Evolutionary conservation across 2,113 vertebrate genomes (phyloP).

Genomic region (Hyperoodon ampullatus): DNA sequence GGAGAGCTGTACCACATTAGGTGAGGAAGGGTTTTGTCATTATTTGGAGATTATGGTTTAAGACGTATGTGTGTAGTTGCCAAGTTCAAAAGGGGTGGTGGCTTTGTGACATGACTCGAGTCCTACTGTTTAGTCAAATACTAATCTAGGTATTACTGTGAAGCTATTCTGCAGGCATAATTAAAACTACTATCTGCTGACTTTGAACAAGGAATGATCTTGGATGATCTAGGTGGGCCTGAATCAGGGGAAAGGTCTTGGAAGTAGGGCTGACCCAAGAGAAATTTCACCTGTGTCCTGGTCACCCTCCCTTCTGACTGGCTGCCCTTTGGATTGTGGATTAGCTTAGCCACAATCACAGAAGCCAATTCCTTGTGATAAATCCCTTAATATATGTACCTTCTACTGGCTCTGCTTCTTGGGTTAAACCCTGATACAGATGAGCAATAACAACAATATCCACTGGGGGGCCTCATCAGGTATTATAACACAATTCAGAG

Average conservation of each 20-base stretch:
- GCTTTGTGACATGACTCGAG: not conserved
- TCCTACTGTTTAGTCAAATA: not conserved
- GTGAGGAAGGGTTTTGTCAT: rapidly evolving
- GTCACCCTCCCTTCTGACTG: not conserved
- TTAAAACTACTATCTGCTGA: not conserved
- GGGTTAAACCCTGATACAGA: not conserved
- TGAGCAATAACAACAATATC: not conserved
- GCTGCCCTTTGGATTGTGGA: no score
- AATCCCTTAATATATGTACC: not conserved
- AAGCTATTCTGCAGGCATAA: not conserved
- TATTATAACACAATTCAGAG: not conserved
- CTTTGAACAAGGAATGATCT: not conserved
- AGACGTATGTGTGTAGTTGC: rapidly evolving
- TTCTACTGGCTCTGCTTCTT: not conserved
- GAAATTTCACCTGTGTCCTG: not conserved
- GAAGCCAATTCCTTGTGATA: not conserved
- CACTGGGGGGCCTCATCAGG: not conserved
- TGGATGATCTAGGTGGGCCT: not conserved
- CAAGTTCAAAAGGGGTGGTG: not conserved
- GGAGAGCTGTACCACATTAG: rapidly evolving
- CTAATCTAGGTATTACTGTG: not conserved
- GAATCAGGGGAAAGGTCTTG: not conserved
- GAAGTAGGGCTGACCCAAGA: not conserved
- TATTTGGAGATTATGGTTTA: not conserved
- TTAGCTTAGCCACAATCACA: not conserved